Percentiles rank a stretch among this genome's conserved stretches.
phyloP scores from a whole-genome alignment of 2,113 vertebrate species.

The Corydoras maculifer region DNA sequence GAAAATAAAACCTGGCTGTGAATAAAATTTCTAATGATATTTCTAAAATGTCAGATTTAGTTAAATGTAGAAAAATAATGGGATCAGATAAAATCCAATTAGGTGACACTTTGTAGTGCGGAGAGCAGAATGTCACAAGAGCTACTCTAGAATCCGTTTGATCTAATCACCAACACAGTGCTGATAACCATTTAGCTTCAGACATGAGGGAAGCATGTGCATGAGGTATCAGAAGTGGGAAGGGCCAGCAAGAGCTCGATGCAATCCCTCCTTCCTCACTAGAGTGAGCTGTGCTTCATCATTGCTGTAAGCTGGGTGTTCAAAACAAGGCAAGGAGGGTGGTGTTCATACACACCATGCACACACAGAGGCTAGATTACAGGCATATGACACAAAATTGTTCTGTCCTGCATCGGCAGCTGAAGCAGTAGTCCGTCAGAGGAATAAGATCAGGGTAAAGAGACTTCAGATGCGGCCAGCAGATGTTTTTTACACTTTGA shows the following conservation, averaged over 20 bases:
- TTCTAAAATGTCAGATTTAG: background rate
- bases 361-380: slow-evolving; percentile 32
- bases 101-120: too few species aligned
- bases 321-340: slow-evolving; percentile 31
- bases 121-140: too few species aligned
- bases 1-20: background rate
- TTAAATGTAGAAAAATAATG: background rate
- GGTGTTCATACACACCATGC: slow-evolving; percentile 29
- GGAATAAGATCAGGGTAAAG: slow-evolving; percentile 5
- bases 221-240: slow-evolving; percentile 7
- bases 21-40: background rate
- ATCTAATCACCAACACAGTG: slow-evolving; percentile 1
- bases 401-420: slow-evolving; percentile 45
- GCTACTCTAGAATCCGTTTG: background rate
- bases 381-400: slow-evolving; percentile 39
- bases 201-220: slow-evolving; percentile 4
- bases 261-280: slow-evolving; percentile 40
- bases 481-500: slow-evolving; percentile 2
- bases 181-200: slow-evolving; percentile 14
- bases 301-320: slow-evolving; percentile 40
- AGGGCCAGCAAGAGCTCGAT: slow-evolving; percentile 13
- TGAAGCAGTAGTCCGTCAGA: slow-evolving; percentile 5
- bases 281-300: slow-evolving; percentile 40
- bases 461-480: slow-evolving; percentile 29
- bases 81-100: background rate